Conservation (phyloP, 2,888 invertebrate genomes). For the Malthinus flaveolus region DNA sequence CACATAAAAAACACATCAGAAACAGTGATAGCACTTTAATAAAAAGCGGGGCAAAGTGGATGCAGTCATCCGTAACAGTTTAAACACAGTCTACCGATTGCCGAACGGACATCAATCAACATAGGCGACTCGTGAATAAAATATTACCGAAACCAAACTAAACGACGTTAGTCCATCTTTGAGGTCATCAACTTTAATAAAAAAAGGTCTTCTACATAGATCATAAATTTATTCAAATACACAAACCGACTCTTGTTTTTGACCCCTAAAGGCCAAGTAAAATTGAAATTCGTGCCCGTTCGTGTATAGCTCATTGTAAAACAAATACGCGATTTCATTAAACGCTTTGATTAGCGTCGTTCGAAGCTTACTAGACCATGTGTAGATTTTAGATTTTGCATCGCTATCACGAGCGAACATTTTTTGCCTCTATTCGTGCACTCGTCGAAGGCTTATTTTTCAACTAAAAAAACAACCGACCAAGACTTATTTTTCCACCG, state of each 20-base stretch:
- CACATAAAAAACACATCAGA: slow-evolving; percentile 1
- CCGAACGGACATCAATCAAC: slow-evolving; percentile 21
- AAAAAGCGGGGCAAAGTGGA: slow-evolving; percentile 28
- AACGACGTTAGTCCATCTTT: too few species aligned
- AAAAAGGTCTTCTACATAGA: too few species aligned
- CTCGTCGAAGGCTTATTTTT: slow-evolving; percentile 8
- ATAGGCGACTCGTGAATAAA: slow-evolving; percentile 21
- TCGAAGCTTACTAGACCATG: slow-evolving; percentile 50
- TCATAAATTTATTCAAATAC: too few species aligned
- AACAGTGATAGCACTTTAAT: slow-evolving; percentile 25
- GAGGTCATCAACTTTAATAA: too few species aligned
- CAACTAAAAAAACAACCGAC: slow-evolving; percentile 1
- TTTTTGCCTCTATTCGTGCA: slow-evolving; percentile 16
- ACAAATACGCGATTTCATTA: slow-evolving; percentile 51
- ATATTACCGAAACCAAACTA: neutral
- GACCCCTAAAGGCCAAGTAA: slow-evolving; percentile 30
- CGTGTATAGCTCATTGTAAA: slow-evolving; percentile 49
- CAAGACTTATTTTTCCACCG: slow-evolving; percentile 15
- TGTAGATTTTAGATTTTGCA: slow-evolving; percentile 31
- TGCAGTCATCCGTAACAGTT: slow-evolving; percentile 30
- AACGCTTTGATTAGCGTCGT: slow-evolving; percentile 51
- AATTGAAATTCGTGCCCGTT: slow-evolving; percentile 40
- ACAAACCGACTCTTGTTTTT: too few species aligned
- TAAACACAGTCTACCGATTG: slow-evolving; percentile 33
- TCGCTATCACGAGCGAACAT: slow-evolving; percentile 20